Evolutionary conservation across 2,888 invertebrate genomes (phyloP).

Genomic region (Parascotia fuliginaria): DNA sequence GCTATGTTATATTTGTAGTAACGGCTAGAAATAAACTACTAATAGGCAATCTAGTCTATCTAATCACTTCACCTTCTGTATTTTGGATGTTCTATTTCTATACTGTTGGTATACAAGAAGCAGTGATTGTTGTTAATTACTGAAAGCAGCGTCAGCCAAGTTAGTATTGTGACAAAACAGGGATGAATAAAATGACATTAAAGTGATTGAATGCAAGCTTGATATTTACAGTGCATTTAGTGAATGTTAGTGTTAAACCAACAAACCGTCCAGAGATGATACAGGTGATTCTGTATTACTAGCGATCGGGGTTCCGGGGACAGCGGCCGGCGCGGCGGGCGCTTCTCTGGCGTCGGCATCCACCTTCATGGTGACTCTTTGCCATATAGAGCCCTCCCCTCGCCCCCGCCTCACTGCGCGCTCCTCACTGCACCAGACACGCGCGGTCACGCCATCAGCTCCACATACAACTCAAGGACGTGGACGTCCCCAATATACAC

Average conservation of each 20-base stretch:
- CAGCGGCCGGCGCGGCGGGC: constrained; percentile 58
- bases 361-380: constrained; percentile 66
- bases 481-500: constrained; percentile 13
- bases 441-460: constrained; percentile 64
- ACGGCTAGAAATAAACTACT: too few relatives aligned
- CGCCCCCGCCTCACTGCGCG: constrained; percentile 53
- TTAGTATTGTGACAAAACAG: constrained; percentile 37
- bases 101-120: constrained; percentile 6
- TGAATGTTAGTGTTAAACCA: constrained; percentile 62
- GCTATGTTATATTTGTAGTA: background rate
- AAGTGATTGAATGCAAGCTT: constrained; percentile 49
- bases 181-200: constrained; percentile 29
- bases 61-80: too few relatives aligned
- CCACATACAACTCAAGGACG: constrained; percentile 48
- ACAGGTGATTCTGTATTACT: constrained; percentile 80
- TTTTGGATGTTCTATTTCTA: constrained; percentile 1
- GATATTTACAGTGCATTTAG: constrained; percentile 54
- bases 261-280: constrained; percentile 81
- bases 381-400: constrained; percentile 62
- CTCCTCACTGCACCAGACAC: constrained; percentile 75
- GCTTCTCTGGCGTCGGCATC: constrained; percentile 70
- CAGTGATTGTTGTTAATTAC: constrained; percentile 21
- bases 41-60: too few relatives aligned
- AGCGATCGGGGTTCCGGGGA: constrained; percentile 63
- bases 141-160: constrained; percentile 42